Conservation (phyloP, 2,797 vertebrate species). For the Pteronotus mesoamericanus region DNA sequence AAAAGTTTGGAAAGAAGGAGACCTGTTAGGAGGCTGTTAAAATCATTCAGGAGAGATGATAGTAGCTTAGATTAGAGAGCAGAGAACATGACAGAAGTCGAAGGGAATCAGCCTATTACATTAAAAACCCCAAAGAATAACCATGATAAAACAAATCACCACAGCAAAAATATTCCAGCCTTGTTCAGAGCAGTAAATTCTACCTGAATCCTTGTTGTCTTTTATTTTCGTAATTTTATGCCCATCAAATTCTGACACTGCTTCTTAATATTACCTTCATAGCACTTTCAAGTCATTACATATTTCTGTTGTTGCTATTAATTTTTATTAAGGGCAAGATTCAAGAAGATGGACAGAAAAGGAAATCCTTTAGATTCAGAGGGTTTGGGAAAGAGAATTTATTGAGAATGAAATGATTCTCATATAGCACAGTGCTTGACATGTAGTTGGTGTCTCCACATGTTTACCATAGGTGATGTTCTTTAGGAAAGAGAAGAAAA, state of each 20-base stretch:
- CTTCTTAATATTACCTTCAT: not conserved
- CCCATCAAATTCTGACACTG: not conserved
- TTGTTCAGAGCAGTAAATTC: not conserved
- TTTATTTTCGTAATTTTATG: not conserved
- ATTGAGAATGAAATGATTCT: not conserved
- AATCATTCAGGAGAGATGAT: not conserved
- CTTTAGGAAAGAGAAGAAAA: not conserved
- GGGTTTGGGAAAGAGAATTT: not conserved
- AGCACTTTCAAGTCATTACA: not conserved
- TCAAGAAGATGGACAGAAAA: not conserved
- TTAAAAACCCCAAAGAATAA: not conserved
- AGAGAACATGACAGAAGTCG: not conserved
- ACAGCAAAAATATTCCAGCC: not conserved
- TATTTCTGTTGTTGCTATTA: not conserved
- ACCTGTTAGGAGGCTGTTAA: not conserved
- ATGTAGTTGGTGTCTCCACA: too few relatives aligned
- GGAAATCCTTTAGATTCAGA: not conserved
- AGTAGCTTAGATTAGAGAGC: not conserved
- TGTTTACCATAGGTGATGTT: not conserved
- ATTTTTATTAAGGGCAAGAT: not conserved
- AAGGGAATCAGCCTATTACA: not conserved
- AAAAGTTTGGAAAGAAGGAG: not conserved
- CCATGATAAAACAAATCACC: not conserved
- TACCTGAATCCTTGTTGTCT: not conserved
- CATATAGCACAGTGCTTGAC: too few relatives aligned